phyloP scores from a whole-genome alignment of 2,797 vertebrate species.

The Tinamus major region DNA sequence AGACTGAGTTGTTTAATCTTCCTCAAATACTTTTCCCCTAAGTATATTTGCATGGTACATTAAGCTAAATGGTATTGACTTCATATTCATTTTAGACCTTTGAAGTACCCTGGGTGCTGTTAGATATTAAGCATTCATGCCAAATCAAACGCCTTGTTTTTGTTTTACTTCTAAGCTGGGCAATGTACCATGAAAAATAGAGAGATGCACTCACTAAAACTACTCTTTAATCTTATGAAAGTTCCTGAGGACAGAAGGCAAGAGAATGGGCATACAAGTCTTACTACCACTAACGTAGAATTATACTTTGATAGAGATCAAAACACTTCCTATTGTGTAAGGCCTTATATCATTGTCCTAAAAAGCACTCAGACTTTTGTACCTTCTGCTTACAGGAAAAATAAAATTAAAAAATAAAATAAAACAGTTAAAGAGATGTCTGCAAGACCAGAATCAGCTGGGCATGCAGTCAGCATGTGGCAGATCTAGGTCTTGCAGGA shows the following conservation, averaged over 20 bases:
- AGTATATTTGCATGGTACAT: conserved; percentile 22
- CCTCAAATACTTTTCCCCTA: conserved; percentile 17
- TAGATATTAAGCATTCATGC: background rate
- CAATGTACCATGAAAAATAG: background rate
- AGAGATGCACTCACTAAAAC: conserved; percentile 10
- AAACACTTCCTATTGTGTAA: background rate
- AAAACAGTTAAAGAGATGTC: background rate
- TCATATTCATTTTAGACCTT: background rate
- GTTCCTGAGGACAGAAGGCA: background rate
- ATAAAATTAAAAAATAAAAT: too few relatives aligned
- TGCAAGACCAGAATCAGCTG: background rate
- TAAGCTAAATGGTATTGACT: conserved; percentile 36
- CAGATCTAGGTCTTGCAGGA: background rate
- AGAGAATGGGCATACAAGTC: background rate
- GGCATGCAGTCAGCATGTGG: background rate
- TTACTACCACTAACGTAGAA: background rate
- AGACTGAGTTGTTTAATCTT: conserved; percentile 1
- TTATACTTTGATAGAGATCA: background rate
- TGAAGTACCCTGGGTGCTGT: background rate
- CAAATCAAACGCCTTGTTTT: conserved; percentile 25
- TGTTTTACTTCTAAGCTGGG: background rate
- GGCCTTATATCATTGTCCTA: background rate
- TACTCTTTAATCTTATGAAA: background rate
- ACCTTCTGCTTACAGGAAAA: background rate
- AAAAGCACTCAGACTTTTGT: background rate